These are phyloP conservation scores for Drosophila limbata DNA, from an alignment of 2,888 invertebrate species.

Conservation along the genomic window DNA sequence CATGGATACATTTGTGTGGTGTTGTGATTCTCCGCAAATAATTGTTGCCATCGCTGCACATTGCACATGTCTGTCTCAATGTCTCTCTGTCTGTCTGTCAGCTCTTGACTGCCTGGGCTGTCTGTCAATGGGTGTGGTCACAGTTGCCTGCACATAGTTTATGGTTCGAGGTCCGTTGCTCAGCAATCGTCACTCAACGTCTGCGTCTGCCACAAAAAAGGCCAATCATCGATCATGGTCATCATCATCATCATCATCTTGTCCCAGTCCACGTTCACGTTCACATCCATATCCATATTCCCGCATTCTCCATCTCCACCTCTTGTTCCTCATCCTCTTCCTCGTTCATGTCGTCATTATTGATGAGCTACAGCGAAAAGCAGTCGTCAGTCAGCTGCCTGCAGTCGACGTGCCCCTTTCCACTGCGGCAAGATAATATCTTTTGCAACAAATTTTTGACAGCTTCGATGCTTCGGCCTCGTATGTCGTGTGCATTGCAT, in stretches of 20 bases:
- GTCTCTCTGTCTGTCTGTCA: constrained; percentile 8
- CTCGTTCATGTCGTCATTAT: constrained; percentile 59
- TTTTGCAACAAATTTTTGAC: constrained; percentile 84
- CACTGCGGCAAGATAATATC: constrained; percentile 78
- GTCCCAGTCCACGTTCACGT: constrained; percentile 16
- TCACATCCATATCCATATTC: constrained; percentile 16
- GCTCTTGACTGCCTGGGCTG: constrained; percentile 26
- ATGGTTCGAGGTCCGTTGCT: constrained; percentile 51
- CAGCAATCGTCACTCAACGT: constrained; percentile 75
- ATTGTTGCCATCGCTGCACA: constrained; percentile 71
- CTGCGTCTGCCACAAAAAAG: constrained; percentile 71
- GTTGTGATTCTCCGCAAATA: constrained; percentile 74
- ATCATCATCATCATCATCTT: constrained; percentile 74
- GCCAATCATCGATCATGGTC: constrained; percentile 84
- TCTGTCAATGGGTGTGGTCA: constrained; percentile 77
- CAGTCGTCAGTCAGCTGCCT: constrained; percentile 58
- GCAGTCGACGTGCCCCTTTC: constrained; percentile 38
- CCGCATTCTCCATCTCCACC: neutral
- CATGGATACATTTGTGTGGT: constrained; percentile 64
- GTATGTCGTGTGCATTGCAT: constrained; percentile 39
- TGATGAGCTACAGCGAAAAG: constrained; percentile 66
- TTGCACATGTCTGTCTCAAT: constrained; percentile 42
- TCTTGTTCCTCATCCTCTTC: constrained; percentile 4
- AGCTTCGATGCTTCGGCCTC: constrained; percentile 73
- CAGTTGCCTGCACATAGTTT: constrained; percentile 62